A percentile compares a stretch with the other conserved stretches of the same genome.
Evolutionary conservation across 2,888 invertebrate genomes (phyloP).

Genomic region (Blomia tropicalis): DNA sequence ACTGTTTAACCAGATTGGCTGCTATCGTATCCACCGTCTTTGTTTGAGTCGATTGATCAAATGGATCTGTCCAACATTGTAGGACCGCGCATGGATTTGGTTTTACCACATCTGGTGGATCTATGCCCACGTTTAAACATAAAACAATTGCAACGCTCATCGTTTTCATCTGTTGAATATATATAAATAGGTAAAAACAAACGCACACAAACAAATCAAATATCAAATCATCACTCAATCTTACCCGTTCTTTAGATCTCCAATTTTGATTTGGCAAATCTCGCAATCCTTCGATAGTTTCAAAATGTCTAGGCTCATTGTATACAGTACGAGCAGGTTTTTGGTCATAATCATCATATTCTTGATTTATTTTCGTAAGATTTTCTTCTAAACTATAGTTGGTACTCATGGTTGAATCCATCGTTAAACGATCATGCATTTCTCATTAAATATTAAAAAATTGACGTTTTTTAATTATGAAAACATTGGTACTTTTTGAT

Average conservation of each 20-base stretch:
- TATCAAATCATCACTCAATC: slow-evolving; percentile 29
- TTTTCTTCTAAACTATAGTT: too few species aligned
- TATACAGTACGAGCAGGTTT: slow-evolving; percentile 30
- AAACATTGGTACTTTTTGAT: too few species aligned
- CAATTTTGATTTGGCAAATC: slow-evolving; percentile 10
- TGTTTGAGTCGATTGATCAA: slow-evolving; percentile 65
- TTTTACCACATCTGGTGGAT: slow-evolving; percentile 94
- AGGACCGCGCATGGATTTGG: slow-evolving; percentile 86
- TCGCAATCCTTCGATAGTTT: slow-evolving; percentile 33
- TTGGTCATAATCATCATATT: neutral
- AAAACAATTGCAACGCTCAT: slow-evolving; percentile 93
- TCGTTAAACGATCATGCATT: too few species aligned
- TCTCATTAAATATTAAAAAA: too few species aligned
- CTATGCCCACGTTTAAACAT: slow-evolving; percentile 96
- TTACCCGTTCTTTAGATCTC: slow-evolving; percentile 49
- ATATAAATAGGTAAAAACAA: slow-evolving; percentile 17
- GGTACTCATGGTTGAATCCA: too few species aligned
- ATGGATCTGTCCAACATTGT: slow-evolving; percentile 90
- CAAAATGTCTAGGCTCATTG: slow-evolving; percentile 34
- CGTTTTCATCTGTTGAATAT: slow-evolving; percentile 69
- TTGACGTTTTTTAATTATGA: too few species aligned
- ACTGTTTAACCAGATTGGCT: slow-evolving; percentile 76
- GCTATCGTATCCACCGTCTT: slow-evolving; percentile 88
- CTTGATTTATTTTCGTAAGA: too few species aligned
- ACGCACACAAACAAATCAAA: too few species aligned